Conservation (phyloP, 2,113 vertebrate species). For the Oryctolagus cuniculus region mOryCun1.1 NC_091434.1:51205501-51206000, state of each 20-base stretch:
- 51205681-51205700: neutral
- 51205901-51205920: neutral
- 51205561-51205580: neutral
- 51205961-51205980: conserved; percentile 41
- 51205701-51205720: neutral
- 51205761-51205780: conserved; percentile 7
- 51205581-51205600: neutral
- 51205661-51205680: neutral
- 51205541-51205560: neutral
- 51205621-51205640: neutral
- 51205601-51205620: neutral
- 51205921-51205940: neutral
- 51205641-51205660: neutral
- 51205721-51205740: conserved; percentile 15
- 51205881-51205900: neutral
- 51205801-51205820: neutral
- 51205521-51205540: neutral
- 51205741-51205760: neutral
- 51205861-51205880: conserved; percentile 30
- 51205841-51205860: neutral
- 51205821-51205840: neutral
- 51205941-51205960: conserved; percentile 21
- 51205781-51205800: neutral
- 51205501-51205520: neutral
- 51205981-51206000: neutral